phyloP scores from a whole-genome alignment of 2,113 vertebrate genomes.

The Neoarius graeffei region DNA sequence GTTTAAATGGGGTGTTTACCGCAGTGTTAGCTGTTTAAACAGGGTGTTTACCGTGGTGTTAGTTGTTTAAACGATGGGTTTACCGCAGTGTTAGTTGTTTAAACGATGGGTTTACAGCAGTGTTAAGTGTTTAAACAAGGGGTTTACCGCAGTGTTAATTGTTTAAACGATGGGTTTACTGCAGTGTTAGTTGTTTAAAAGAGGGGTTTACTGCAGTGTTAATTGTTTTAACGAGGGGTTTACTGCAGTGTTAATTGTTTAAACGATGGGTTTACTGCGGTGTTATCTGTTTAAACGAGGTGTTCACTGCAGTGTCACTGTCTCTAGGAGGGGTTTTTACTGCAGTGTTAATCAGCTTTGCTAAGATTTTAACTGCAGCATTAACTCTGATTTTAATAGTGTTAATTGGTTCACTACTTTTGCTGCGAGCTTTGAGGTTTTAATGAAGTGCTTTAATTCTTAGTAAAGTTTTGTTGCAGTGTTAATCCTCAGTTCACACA shows the following conservation, averaged over 20 bases:
- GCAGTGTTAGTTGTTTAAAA: too few species aligned
- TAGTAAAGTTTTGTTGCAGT: neutral
- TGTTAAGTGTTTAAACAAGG: neutral
- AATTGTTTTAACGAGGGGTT: neutral
- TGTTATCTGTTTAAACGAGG: neutral
- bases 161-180: too few species aligned
- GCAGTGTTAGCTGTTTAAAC: too few species aligned
- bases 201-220: neutral
- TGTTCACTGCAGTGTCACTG: neutral
- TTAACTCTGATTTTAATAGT: neutral
- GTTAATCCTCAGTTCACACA: neutral
- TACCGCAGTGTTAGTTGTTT: too few species aligned
- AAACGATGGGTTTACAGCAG: neutral
- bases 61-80: too few species aligned
- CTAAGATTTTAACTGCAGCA: neutral
- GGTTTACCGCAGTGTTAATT: neutral
- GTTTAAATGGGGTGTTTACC: conserved; percentile 43
- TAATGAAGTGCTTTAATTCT: neutral
- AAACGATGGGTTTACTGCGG: neutral
- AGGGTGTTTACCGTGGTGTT: neutral
- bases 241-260: neutral
- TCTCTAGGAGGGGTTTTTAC: neutral
- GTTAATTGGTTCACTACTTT: neutral
- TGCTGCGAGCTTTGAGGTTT: neutral
- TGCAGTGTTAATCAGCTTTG: too few species aligned